Evolutionary conservation across 1,140 invertebrate species (phyloP).

Genomic region (Popillia japonica): DNA sequence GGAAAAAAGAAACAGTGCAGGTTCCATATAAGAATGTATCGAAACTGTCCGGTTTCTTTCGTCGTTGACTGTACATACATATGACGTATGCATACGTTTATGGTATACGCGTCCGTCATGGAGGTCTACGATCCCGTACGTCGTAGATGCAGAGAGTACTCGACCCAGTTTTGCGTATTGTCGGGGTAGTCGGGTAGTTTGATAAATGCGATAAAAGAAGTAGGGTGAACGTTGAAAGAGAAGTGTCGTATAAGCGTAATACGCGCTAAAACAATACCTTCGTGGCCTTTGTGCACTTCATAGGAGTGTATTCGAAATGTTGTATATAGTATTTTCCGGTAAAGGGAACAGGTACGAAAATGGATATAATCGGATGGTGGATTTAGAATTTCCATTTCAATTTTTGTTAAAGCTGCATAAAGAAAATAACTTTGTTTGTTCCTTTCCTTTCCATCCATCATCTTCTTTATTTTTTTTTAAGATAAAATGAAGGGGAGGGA

Average conservation of each 20-base stretch:
- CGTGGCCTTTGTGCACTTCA: background rate
- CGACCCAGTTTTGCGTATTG: background rate
- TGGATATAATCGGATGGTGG: background rate
- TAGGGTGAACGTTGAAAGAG: background rate
- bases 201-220: background rate
- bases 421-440: no score
- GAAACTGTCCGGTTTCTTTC: no score
- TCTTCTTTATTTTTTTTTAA: no score
- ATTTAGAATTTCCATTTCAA: no score
- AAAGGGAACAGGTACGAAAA: background rate
- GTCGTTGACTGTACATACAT: no score
- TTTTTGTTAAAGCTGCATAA: no score
- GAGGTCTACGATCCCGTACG: background rate
- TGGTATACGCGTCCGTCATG: background rate
- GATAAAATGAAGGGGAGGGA: no score
- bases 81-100: no score
- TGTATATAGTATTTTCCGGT: background rate
- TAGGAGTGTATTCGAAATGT: background rate
- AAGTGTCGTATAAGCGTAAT: background rate
- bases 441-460: no score
- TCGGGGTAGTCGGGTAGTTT: background rate
- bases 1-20: no score
- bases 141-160: background rate
- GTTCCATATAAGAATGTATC: no score
- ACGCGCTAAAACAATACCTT: background rate